Evolutionary conservation across 2,113 vertebrate species (phyloP).

Genomic region (Silurus meridionalis): DNA sequence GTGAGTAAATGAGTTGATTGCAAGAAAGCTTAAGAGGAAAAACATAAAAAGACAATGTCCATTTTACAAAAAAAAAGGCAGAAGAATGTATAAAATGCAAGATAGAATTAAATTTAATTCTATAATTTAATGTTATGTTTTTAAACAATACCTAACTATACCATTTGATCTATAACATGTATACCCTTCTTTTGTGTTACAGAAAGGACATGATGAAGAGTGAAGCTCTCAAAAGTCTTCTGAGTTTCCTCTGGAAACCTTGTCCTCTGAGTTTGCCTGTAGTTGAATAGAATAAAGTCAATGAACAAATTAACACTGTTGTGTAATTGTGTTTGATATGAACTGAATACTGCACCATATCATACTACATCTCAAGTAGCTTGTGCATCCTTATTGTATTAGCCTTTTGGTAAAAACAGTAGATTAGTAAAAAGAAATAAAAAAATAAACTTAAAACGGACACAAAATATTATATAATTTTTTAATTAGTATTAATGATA

Average conservation of each 20-base stretch:
- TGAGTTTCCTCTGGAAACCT: not conserved
- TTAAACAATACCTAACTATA: not conserved
- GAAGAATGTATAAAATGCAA: not conserved
- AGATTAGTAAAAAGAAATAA: not conserved
- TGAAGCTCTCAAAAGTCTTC: constrained; percentile 29
- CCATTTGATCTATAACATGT: not conserved
- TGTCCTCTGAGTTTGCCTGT: constrained; percentile 20
- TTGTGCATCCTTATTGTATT: not conserved
- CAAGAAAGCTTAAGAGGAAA: not conserved
- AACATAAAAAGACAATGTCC: not conserved
- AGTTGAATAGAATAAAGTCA: constrained; percentile 41
- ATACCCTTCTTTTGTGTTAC: not conserved
- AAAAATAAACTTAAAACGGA: not conserved
- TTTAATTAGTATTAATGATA: not conserved
- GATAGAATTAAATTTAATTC: too few species aligned
- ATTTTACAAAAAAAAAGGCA: not conserved
- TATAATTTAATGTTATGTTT: not conserved
- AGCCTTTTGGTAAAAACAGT: not conserved
- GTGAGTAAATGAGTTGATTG: constrained; percentile 36
- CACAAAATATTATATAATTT: not conserved
- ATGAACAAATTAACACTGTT: constrained; percentile 23
- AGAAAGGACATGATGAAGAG: constrained; percentile 48
- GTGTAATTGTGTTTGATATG: not conserved
- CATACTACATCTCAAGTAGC: not conserved
- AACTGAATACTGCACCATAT: not conserved